A percentile compares a stretch with the other conserved stretches of the same genome.
phyloP scores from a whole-genome alignment of 2,888 invertebrate species.

The Chalcosyrphus nemorum region DNA sequence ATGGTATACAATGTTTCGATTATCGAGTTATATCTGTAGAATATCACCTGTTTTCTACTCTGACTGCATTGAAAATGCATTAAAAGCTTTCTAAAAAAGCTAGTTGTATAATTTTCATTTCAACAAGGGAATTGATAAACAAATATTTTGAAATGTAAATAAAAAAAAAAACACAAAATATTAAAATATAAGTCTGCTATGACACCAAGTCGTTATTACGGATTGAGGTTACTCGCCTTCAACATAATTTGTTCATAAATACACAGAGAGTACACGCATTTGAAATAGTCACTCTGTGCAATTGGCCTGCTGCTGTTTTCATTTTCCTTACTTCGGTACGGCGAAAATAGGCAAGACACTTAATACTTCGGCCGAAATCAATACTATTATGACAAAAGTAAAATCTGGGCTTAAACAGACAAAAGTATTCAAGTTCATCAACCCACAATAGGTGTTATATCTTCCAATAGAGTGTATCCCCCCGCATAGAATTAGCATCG shows the following conservation, averaged over 20 bases:
- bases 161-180: not conserved
- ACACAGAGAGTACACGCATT: not conserved
- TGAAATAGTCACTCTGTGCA: slow-evolving; percentile 19
- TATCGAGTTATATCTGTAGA: too few relatives aligned
- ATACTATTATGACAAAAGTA: not conserved
- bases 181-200: not conserved
- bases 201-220: not conserved
- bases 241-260: not conserved
- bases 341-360: not conserved
- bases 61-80: too few relatives aligned
- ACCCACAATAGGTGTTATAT: slow-evolving; percentile 12
- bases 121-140: too few relatives aligned
- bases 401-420: not conserved
- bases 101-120: too few relatives aligned
- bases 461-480: not conserved
- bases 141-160: too few relatives aligned
- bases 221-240: slow-evolving; percentile 13
- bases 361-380: not conserved
- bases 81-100: too few relatives aligned
- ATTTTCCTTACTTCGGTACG: not conserved
- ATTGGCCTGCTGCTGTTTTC: slow-evolving; percentile 13
- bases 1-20: too few relatives aligned
- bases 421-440: slow-evolving; percentile 24
- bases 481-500: slow-evolving; percentile 4
- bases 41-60: too few relatives aligned